These are phyloP conservation scores for Gallinago nigripennis DNA, from an alignment of 2,797 vertebrate species.

Conservation along the genomic window DNA sequence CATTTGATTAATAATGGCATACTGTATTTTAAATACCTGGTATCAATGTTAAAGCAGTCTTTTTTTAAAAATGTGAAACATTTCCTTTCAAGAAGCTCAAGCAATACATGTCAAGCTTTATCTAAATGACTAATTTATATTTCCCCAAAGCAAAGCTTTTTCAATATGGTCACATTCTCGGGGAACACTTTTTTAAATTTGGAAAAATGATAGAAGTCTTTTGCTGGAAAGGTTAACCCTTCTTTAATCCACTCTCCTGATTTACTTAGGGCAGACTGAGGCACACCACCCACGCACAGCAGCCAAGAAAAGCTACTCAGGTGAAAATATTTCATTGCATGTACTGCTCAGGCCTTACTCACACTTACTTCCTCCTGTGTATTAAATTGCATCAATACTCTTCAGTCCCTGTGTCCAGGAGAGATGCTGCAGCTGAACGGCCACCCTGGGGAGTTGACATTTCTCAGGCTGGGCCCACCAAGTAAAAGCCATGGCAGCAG, in stretches of 20 bases:
- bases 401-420: background rate
- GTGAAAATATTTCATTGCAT: background rate
- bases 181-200: background rate
- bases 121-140: background rate
- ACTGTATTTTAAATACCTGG: background rate
- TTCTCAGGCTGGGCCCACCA: background rate
- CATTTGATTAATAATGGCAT: background rate
- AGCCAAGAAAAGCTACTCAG: background rate
- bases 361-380: background rate
- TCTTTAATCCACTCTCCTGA: background rate
- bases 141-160: background rate
- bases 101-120: background rate
- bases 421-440: background rate
- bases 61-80: background rate
- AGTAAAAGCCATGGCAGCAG: background rate
- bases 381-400: background rate
- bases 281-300: background rate
- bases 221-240: background rate
- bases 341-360: background rate
- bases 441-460: background rate
- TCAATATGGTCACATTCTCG: fast-evolving
- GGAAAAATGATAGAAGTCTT: background rate
- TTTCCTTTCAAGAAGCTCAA: background rate
- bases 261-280: background rate
- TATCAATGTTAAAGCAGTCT: background rate